Percentiles rank a stretch among this genome's conserved stretches.
phyloP scores from a whole-genome alignment of 2,888 invertebrate species.

The Andrena hattorfiana region DNA sequence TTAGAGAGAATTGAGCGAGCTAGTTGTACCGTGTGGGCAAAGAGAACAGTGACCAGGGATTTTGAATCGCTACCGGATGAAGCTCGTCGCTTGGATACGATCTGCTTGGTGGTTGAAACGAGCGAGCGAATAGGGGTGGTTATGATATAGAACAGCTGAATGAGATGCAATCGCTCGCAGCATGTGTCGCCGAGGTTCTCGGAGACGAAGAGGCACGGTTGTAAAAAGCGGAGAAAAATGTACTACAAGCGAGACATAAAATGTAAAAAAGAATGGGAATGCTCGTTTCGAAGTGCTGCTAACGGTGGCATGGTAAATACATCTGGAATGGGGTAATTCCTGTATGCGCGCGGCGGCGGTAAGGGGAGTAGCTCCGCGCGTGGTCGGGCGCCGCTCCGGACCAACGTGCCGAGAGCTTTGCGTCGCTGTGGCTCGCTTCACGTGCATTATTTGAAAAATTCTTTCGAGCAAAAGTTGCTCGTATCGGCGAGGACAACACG shows the following conservation, averaged over 20 bases:
- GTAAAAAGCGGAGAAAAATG: constrained; percentile 40
- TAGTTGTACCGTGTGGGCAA: too few relatives aligned
- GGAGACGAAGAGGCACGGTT: background rate
- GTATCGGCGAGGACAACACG: background rate
- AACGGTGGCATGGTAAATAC: constrained; percentile 2
- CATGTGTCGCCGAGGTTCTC: background rate
- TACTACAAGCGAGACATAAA: constrained; percentile 49
- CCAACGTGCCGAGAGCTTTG: background rate
- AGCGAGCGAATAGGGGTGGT: background rate
- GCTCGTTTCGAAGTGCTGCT: constrained; percentile 36
- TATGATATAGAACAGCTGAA: constrained; percentile 5
- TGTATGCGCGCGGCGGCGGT: too few relatives aligned
- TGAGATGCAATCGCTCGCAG: constrained; percentile 4
- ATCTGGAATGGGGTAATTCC: too few relatives aligned
- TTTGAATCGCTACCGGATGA: too few relatives aligned
- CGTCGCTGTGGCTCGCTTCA: background rate
- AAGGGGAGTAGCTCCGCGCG: background rate
- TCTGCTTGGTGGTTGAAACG: background rate
- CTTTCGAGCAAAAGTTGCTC: background rate
- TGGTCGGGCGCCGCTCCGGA: background rate
- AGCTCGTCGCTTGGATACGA: too few relatives aligned
- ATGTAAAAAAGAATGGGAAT: constrained; percentile 26
- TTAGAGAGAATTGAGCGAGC: too few relatives aligned
- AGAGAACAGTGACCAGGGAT: too few relatives aligned
- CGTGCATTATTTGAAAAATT: background rate